Evolutionary conservation across 2,888 invertebrate genomes (phyloP), one percentile per base, ranked within the genome.

Genomic region (Drosophila testacea): DNA sequence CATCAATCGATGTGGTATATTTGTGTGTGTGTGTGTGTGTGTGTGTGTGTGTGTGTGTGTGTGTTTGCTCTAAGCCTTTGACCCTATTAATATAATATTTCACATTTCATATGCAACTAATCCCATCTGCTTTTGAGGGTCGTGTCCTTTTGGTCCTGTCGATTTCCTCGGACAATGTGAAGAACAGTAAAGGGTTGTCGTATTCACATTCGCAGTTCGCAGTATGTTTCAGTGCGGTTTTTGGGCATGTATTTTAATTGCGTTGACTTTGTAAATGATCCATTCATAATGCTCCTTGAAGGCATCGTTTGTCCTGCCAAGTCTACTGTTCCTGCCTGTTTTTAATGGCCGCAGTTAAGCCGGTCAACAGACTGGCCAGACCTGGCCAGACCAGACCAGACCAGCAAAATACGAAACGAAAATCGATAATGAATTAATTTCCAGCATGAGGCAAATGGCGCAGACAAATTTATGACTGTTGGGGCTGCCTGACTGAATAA

Each of bases 381-480:
- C 16, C 16, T 1, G 16, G 1, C 16, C 16, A 16, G 16, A 16
- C 16, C 16, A 16, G 1, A 16, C 16, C 41, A 47, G n/a, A 4
- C 22, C 47, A 54, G 13, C 60, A 68, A 68, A 68, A 50, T 64
- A 65, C 65, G 69, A 67, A 74, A 68, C 61, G 73, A 88, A 80
- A 83, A 83, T 83, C 83, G 81, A 83, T 83, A 83, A 85, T 83
- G 86, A 83, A 88, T 85, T 85, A 73, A 88, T 88, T 85, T 82
- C 52, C 62, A 71, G 61, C 68, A 69, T 57, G 52, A 67, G 81
- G 75, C 81, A 86, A 81, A 83, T 86, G 81, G 81, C 70, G 61
- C 81, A 69, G 81, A 83, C 84, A 81, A 81, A 81, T 81, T 83
- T 81, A 81, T 81, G 81, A 74, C 84, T 67, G 48, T 83, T 22